Conservation (phyloP, 2,113 vertebrate genomes). For the Cisticola juncidis region DNA sequence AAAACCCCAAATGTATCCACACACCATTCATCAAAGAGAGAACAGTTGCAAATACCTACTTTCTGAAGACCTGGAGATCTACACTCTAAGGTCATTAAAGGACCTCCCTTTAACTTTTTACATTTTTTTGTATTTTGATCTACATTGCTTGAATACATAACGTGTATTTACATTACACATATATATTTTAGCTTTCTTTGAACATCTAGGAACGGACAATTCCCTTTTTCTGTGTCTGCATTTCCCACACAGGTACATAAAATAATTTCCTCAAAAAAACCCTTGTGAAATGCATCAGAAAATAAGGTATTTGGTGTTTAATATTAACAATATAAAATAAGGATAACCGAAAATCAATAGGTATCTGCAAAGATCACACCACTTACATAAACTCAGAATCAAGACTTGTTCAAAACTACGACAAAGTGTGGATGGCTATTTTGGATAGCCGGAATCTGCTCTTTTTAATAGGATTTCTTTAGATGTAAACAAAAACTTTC, state of each 20-base stretch:
- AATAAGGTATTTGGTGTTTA: background rate
- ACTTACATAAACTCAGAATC: background rate
- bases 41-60: background rate
- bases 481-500: background rate
- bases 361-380: background rate
- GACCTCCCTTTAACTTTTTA: background rate
- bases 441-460: background rate
- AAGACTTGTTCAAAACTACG: background rate
- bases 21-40: background rate
- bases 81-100: background rate
- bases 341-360: background rate
- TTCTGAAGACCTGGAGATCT: background rate
- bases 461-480: background rate
- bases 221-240: background rate
- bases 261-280: background rate
- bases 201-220: background rate
- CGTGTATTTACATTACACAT: background rate
- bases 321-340: background rate
- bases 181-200: background rate
- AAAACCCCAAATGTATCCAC: background rate
- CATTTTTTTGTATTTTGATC: background rate
- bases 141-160: background rate
- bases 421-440: background rate
- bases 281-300: background rate
- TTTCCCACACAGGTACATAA: background rate